Base-by-base conservation (phyloP, 2,888 invertebrate species). In the Acrobasis suavella region DNA sequence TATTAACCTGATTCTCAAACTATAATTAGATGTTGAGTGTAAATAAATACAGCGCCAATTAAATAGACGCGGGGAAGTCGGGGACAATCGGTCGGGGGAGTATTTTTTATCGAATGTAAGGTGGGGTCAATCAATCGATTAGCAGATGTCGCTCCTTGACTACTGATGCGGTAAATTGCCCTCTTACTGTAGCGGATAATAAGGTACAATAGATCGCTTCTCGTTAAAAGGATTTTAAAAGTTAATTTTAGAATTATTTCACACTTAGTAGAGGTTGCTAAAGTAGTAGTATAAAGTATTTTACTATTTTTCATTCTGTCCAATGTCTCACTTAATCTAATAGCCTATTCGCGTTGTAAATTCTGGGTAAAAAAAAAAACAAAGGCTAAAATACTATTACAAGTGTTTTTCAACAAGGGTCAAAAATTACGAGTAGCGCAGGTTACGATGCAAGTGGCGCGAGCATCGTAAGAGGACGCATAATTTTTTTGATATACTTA, bases 41-140 rank as follows among this genome's bases (percentile, higher is more conserved):
- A 42, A 55, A 55, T 56, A 56, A 56, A 56, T 52, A 56, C 17
- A 39, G 15, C 6, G n/a, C 15, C 50, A 59, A 59, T 59, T 58
- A 42, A 54, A 50, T 14, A 37, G 9, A 37, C 14, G 17, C 51
- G 69, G 73, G 78, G 76, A 77, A 74, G 72, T 68, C 67, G 76
- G 78, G 78, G 79, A 76, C 78, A 80, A 78, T 78, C 79, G 82
- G 72, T 69, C 72, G 65, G 71, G 77, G 76, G 75, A 70, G 82
- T 78, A 82, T 81, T 87, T 89, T 89, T 85, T 89, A 84, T 81
- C 83, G 79, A 67, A 74, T 77, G 74, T 76, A 85, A 87, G 84
- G 85, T 83, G 81, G 86, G 73, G 87, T 87, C 89, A 90, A 90
- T 89, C 90, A 89, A 90, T 91, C 91, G 90, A 91, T 91, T 89